These are phyloP conservation scores for Brachionus rubens DNA, from an alignment of 1,140 invertebrate species.

Conservation along the genomic window DNA sequence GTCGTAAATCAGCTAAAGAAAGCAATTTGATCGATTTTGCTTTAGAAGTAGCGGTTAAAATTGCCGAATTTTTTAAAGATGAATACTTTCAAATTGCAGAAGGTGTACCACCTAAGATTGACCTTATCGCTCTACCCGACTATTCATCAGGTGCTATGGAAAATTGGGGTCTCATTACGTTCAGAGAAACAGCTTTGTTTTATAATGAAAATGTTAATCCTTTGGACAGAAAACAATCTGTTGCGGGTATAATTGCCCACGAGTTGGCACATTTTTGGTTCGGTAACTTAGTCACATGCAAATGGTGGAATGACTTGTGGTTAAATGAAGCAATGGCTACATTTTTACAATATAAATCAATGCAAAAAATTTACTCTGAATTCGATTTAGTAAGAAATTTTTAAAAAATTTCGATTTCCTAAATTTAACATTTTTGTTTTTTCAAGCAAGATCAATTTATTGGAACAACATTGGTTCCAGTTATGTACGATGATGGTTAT, in stretches of 20 bases:
- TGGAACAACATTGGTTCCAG: not conserved
- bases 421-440: not conserved
- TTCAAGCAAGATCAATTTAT: slow-evolving; percentile 35
- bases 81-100: slow-evolving; percentile 6
- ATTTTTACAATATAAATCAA: slow-evolving; percentile 37
- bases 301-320: slow-evolving; percentile 38
- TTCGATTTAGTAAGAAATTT: slow-evolving; percentile 8
- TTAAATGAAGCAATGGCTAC: slow-evolving; percentile 44
- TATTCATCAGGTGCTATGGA: slow-evolving; percentile 71
- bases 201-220: slow-evolving; percentile 29
- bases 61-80: not conserved
- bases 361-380: slow-evolving; percentile 19
- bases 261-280: slow-evolving; percentile 48
- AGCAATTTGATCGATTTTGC: slow-evolving; percentile 20
- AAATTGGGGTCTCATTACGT: slow-evolving; percentile 68
- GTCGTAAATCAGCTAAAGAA: slow-evolving; percentile 34
- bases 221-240: not conserved
- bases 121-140: slow-evolving; percentile 13
- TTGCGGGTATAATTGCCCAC: slow-evolving; percentile 36
- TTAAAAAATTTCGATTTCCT: not conserved
- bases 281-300: slow-evolving; percentile 48
- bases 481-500: slow-evolving; percentile 45
- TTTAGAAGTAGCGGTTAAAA: not conserved
- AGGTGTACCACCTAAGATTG: slow-evolving; percentile 42
- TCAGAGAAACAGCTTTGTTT: slow-evolving; percentile 49